These are phyloP conservation scores for Portunus trituberculatus DNA, from an alignment of 1,140 invertebrate genomes.

Conservation along the genomic window DNA sequence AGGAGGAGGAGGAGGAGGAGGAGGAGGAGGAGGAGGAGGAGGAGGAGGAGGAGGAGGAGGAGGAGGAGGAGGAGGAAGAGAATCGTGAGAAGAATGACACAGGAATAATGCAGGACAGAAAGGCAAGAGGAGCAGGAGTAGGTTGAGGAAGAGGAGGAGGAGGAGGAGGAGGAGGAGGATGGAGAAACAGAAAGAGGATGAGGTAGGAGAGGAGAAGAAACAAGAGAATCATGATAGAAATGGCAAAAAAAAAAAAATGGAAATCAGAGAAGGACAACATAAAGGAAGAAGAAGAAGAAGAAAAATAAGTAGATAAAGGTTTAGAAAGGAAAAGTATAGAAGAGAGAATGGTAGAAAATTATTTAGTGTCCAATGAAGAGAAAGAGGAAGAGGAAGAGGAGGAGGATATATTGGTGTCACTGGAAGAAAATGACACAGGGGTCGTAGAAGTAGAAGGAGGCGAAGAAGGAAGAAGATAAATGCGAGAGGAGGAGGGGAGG, in stretches of 20 bases:
- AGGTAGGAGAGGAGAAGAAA: background rate
- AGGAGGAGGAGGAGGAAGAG: background rate
- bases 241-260: background rate
- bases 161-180: background rate
- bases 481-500: too few species aligned
- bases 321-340: too few species aligned
- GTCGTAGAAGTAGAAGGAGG: too few species aligned
- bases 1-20: background rate
- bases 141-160: background rate
- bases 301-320: too few species aligned
- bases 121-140: background rate
- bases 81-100: background rate
- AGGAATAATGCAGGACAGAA: background rate
- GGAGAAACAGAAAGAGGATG: background rate
- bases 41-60: background rate
- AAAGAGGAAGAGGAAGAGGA: too few species aligned
- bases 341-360: too few species aligned
- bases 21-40: constrained; percentile 8
- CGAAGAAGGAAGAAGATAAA: too few species aligned
- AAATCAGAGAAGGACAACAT: too few species aligned
- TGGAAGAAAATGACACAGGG: too few species aligned
- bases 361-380: too few species aligned
- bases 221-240: background rate
- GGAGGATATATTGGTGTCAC: too few species aligned
- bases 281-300: too few species aligned